A percentile compares a stretch with the other conserved stretches of the same genome.
These are phyloP conservation scores for Rhizomys pruinosus DNA, from an alignment of 2,113 vertebrate species.

Conservation along the genomic window DNA sequence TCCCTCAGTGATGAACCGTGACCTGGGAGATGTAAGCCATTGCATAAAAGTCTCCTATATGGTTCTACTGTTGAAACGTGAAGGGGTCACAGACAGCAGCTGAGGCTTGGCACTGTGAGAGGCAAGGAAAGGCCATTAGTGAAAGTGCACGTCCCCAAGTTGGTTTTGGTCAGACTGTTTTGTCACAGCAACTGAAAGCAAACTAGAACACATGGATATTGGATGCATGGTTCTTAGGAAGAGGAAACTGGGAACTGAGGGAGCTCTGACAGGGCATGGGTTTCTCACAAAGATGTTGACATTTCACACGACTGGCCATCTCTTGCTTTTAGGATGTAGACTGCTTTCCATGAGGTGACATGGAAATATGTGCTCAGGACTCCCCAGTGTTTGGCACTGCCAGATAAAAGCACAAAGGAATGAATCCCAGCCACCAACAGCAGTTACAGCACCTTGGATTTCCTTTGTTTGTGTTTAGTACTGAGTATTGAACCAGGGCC, in stretches of 20 bases:
- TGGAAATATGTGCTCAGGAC: not conserved
- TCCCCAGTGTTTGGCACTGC: not conserved
- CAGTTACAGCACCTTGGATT: not conserved
- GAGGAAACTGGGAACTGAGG: not conserved
- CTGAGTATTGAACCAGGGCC: not conserved
- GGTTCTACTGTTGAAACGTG: too few relatives aligned
- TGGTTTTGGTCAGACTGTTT: too few relatives aligned
- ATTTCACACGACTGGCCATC: not conserved
- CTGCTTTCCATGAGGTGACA: not conserved
- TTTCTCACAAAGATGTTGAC: not conserved
- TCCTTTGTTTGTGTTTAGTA: not conserved
- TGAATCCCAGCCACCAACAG: not conserved
- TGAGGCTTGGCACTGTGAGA: too few relatives aligned
- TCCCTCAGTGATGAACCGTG: too few relatives aligned
- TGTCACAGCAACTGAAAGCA: too few relatives aligned
- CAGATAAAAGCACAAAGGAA: not conserved
- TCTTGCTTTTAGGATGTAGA: not conserved
- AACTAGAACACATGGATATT: too few relatives aligned
- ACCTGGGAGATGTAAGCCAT: too few relatives aligned
- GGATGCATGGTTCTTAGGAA: not conserved
- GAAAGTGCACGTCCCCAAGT: too few relatives aligned
- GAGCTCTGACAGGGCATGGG: not conserved
- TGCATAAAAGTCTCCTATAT: too few relatives aligned
- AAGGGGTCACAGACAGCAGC: too few relatives aligned
- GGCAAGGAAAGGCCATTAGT: too few relatives aligned